A percentile compares a stretch with the other conserved stretches of the same genome.
These are phyloP conservation scores for Bubalus kerabau DNA, from an alignment of 2,113 vertebrate species.

Conservation along the genomic window DNA sequence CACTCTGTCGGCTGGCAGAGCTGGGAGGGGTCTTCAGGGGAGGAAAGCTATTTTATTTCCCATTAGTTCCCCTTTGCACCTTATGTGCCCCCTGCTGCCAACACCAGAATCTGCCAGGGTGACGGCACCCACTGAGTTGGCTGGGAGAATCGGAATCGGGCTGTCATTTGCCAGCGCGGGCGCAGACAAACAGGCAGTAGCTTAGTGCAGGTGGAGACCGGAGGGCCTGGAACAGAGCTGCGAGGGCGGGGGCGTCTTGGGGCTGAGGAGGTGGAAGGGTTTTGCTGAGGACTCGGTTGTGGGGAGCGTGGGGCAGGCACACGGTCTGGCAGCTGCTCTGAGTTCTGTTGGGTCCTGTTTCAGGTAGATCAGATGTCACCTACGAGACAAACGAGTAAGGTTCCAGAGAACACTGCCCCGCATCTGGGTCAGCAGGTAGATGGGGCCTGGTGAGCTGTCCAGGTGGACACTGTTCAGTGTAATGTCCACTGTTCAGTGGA, in stretches of 20 bases:
- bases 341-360: neutral
- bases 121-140: neutral
- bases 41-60: neutral
- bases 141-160: neutral
- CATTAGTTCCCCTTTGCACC: neutral
- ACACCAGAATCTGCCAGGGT: neutral
- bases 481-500: neutral
- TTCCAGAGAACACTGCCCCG: neutral
- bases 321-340: neutral
- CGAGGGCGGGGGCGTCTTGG: neutral
- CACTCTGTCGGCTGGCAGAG: neutral
- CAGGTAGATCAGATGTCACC: neutral
- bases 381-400: fast-evolving
- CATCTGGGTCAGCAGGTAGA: neutral
- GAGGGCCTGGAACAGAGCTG: neutral
- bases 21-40: neutral
- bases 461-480: fast-evolving
- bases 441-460: neutral
- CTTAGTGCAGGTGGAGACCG: fast-evolving
- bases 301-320: fast-evolving
- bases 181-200: neutral
- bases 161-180: neutral
- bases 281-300: neutral
- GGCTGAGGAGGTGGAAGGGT: neutral
- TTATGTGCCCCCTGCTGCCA: neutral